Evolutionary conservation across 1,140 invertebrate genomes (phyloP).

Genomic region (Bicyclus anynana): DNA sequence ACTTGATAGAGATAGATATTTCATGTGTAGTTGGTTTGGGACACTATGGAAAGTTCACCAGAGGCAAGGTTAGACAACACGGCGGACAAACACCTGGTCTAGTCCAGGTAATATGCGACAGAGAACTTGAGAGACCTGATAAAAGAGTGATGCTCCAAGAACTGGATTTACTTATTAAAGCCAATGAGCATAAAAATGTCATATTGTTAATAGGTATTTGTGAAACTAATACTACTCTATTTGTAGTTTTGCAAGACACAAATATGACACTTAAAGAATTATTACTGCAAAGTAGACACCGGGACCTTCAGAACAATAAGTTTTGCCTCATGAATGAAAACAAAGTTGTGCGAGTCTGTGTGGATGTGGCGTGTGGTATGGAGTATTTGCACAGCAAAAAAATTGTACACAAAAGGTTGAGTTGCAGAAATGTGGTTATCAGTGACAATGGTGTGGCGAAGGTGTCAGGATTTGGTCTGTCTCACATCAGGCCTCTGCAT

Average conservation of each 20-base stretch:
- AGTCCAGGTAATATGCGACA: conserved; percentile 76
- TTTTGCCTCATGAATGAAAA: conserved; percentile 81
- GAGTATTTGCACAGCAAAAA: conserved; percentile 80
- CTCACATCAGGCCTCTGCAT: conserved; percentile 71
- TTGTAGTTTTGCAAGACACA: conserved; percentile 83
- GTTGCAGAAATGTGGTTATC: conserved; percentile 83
- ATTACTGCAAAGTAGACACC: conserved; percentile 80
- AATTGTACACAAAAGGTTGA: conserved; percentile 84
- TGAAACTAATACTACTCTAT: conserved; percentile 85
- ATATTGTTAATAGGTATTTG: conserved; percentile 87
- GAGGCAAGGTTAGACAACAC: conserved; percentile 81
- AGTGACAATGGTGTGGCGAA: conserved; percentile 81
- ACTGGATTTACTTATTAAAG: conserved; percentile 83
- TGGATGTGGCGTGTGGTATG: conserved; percentile 81
- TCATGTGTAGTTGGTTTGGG: conserved; percentile 84
- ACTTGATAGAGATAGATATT: conserved; percentile 82
- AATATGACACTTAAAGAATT: conserved; percentile 83
- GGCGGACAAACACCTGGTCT: conserved; percentile 51
- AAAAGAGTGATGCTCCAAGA: conserved; percentile 85
- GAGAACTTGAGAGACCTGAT: conserved; percentile 79
- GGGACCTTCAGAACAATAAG: conserved; percentile 79
- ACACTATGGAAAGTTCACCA: conserved; percentile 85
- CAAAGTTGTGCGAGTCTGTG: conserved; percentile 77
- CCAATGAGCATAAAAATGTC: conserved; percentile 83
- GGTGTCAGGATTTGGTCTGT: conserved; percentile 84